Evolutionary conservation across 1,140 invertebrate genomes (phyloP).

Genomic region (Megalopta genalis): DNA sequence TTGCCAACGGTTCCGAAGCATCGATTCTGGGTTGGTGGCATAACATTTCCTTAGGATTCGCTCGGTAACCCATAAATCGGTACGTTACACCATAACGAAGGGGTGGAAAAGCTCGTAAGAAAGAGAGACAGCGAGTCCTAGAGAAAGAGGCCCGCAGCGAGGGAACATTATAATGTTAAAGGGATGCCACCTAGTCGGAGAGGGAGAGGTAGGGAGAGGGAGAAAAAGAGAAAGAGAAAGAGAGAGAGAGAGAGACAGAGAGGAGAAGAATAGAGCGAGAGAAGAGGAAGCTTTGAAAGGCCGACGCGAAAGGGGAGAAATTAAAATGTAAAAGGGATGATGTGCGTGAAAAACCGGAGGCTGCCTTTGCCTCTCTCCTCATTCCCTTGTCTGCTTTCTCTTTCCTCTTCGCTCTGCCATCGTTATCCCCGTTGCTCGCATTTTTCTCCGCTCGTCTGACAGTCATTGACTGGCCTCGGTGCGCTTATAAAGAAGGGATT

Average conservation of each 20-base stretch:
- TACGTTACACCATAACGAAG: conserved; percentile 70
- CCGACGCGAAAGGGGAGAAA: conserved; percentile 76
- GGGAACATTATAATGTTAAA: conserved; percentile 78
- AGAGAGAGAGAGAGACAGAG: neutral
- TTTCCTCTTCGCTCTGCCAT: conserved; percentile 5
- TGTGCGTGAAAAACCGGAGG: conserved; percentile 73
- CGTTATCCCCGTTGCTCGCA: conserved; percentile 42
- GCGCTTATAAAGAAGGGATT: conserved; percentile 68
- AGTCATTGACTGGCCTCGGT: conserved; percentile 54
- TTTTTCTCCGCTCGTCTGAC: conserved; percentile 49
- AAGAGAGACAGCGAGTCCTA: conserved; percentile 44
- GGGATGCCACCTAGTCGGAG: conserved; percentile 70
- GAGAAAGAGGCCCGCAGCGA: conserved; percentile 45
- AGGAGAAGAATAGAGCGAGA: neutral
- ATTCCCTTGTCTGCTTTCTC: neutral
- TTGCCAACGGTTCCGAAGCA: conserved; percentile 70
- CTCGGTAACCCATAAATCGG: conserved; percentile 72
- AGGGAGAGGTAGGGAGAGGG: conserved; percentile 30
- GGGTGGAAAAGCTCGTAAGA: conserved; percentile 47
- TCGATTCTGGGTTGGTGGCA: conserved; percentile 73
- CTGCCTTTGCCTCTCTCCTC: conserved; percentile 36
- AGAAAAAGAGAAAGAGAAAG: neutral
- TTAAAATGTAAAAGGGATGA: conserved; percentile 79
- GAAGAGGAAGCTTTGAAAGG: conserved; percentile 69
- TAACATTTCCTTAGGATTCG: conserved; percentile 75